A percentile compares a stretch with the other conserved stretches of the same genome.
Evolutionary conservation across 1,140 invertebrate genomes (phyloP).

Genomic region (Eufriesea mexicana): DNA sequence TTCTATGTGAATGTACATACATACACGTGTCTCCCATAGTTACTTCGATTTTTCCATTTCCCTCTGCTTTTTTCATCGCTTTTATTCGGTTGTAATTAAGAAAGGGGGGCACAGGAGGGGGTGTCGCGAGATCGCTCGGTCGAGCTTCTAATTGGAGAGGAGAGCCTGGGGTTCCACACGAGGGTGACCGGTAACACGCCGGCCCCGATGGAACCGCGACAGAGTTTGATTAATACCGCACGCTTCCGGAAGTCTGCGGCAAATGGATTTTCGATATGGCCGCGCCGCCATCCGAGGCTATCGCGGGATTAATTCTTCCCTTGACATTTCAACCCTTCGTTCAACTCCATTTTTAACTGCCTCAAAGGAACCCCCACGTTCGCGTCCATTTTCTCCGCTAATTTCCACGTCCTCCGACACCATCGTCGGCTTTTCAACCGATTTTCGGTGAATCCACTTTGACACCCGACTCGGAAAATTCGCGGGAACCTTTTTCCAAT

Average conservation of each 20-base stretch:
- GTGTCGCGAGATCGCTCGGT: neutral
- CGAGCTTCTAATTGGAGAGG: conserved; percentile 22
- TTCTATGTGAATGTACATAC: too few species aligned
- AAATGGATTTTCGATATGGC: conserved; percentile 42
- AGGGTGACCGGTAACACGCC: conserved; percentile 3
- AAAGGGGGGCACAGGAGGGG: neutral
- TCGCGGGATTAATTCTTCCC: conserved; percentile 20
- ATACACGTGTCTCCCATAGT: too few species aligned
- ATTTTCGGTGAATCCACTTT: neutral
- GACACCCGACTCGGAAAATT: neutral
- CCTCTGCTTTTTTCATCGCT: neutral
- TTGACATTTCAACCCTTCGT: neutral
- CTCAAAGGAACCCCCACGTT: too few species aligned
- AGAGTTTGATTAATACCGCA: conserved; percentile 38
- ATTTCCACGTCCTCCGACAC: too few species aligned
- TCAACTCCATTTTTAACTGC: too few species aligned
- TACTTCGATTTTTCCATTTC: too few species aligned
- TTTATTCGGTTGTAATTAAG: conserved; percentile 34
- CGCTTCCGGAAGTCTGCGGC: conserved; percentile 27
- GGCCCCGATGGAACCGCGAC: conserved; percentile 4
- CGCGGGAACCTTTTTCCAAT: too few species aligned
- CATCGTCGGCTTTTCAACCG: too few species aligned
- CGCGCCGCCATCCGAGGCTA: neutral
- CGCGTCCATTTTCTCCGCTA: too few species aligned
- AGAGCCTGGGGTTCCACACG: neutral